Base-by-base conservation (phyloP, 2,113 vertebrate genomes). In the Chitala chitala region DNA sequence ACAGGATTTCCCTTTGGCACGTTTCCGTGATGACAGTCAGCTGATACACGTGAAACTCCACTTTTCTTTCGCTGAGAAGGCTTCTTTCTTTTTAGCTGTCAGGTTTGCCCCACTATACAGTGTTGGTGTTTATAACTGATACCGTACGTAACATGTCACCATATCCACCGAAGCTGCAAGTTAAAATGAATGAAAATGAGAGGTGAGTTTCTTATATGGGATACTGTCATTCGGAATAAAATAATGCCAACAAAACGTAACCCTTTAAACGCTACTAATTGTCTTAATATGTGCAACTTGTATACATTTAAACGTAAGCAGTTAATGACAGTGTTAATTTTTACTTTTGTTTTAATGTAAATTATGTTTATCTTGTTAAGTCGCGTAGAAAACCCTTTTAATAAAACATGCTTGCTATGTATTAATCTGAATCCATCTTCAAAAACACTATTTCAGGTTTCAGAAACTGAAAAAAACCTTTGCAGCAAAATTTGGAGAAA, bases 381-480 rank as follows among this genome's bases (percentile, higher is more conserved):
- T 8, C 56, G 46, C 10, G 46, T 42, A 3, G 24, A 66, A 22
- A 17, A n/a, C 40, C 65, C 20, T 22, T 69, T 69, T n/a, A n/a
- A n/a, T n/a, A n/a, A n/a, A n/a, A n/a, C n/a, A n/a, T n/a, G n/a
- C n/a, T n/a, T n/a, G n/a, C n/a, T n/a, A n/a, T n/a, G n/a, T n/a
- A n/a, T n/a, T n/a, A n/a, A n/a, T n/a, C n/a, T n/a, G n/a, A n/a
- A n/a, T n/a, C n/a, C n/a, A n/a, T n/a, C n/a, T n/a, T n/a, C n/a
- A n/a, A 64, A 64, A 38, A 64, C 61, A 15, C 29, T 36, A 12
- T 29, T 66, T 20, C 70, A 98, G 97, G 86, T 77, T 99, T 79
- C 87, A 92, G 83, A 94, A 90, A 73, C 73, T 99, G 78, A 97
- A 97, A 83, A 90, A 90, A 31, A 83, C 81, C 15, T 98, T 98